These are phyloP conservation scores for Xerus rutilus DNA, from an alignment of 2,797 vertebrate species.

Conservation along the genomic window DNA sequence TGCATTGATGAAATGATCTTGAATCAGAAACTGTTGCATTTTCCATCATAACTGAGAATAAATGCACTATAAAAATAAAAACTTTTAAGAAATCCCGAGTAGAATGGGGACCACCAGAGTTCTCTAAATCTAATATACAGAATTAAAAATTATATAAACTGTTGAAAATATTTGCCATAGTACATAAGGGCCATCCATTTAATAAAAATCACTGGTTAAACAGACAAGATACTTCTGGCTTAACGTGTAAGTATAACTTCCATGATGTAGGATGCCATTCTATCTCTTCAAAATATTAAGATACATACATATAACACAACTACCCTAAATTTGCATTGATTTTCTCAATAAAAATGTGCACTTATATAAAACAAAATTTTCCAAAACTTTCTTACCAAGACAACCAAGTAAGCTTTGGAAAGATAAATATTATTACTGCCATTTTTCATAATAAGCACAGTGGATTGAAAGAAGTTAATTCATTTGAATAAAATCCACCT, in stretches of 20 bases:
- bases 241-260: background rate
- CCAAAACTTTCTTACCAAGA: background rate
- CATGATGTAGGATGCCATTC: background rate
- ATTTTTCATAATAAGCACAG: background rate
- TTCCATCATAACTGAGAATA: background rate
- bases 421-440: background rate
- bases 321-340: background rate
- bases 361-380: slow-evolving; percentile 13
- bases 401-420: background rate
- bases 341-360: background rate
- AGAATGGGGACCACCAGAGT: background rate
- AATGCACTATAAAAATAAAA: background rate
- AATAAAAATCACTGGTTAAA: background rate
- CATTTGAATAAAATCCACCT: background rate
- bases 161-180: background rate
- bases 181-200: background rate
- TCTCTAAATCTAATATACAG: background rate
- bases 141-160: background rate
- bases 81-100: background rate
- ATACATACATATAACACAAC: background rate
- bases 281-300: background rate
- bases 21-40: background rate
- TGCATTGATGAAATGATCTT: background rate
- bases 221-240: background rate
- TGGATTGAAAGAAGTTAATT: background rate